Evolutionary conservation across 2,113 vertebrate genomes (phyloP), one percentile per base, ranked within the genome.

Genomic region (Forbesichthys agassizii): DNA sequence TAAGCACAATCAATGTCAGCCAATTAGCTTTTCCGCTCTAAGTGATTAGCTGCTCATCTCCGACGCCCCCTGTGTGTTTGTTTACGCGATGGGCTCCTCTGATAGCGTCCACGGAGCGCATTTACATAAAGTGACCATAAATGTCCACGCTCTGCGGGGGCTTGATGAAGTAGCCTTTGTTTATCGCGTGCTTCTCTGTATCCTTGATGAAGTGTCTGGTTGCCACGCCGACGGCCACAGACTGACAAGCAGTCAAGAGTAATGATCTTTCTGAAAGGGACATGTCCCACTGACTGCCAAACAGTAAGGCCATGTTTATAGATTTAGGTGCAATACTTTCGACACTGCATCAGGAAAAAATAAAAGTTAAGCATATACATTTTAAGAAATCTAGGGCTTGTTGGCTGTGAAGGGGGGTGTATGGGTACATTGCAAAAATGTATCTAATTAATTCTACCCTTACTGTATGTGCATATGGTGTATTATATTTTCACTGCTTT

Each of bases 1-100:
- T 89, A 87, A 89, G 66, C 76, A 78, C 79, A 90, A 90, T 89
- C 85, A 89, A 88, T 90, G 84, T 73, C 47, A 48, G 48, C 60
- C 82, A 85, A 89, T 89, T 84, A 86, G 85, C 81, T 72, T 73
- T 71, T 69, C 74, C 73, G 71, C 73, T 81, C 73, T 81, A 80
- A 79, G 70, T 84, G 81, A 88, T 85, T 84, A 78, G 79, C 78
- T 84, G 61, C 9, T 9, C 71, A 82, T 88, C 67, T 76, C 58
- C 33, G 53, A 68, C 69, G 48, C 64, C 48, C 53, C 69, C 66
- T 67, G 53, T 68, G 64, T 14, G 18, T 83, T 81, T 84, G 42
- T 83, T 80, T 82, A 61, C 77, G 63, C 11, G 51, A 67, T 67
- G 58, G 66, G 52, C 69, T 74, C 64, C 33, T 67, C 72, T 75